Evolutionary conservation across 2,113 vertebrate species (phyloP).

Genomic region (Neogobius melanostomus): DNA sequence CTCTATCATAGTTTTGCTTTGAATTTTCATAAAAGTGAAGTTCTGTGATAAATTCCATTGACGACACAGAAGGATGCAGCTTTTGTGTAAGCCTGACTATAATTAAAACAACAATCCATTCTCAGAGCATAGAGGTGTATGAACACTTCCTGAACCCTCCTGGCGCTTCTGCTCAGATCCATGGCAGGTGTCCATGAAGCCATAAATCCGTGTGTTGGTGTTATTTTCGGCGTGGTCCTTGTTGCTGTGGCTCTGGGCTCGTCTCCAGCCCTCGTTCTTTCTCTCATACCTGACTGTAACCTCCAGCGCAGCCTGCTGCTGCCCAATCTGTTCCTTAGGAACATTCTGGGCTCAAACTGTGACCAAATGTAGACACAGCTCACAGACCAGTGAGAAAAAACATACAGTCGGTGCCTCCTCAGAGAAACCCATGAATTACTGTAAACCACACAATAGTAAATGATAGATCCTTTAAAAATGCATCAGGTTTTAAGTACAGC

Average conservation of each 20-base stretch:
- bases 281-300: slow-evolving; percentile 59
- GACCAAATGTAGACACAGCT: slow-evolving; percentile 33
- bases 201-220: slow-evolving; percentile 18
- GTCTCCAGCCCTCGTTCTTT: slow-evolving; percentile 41
- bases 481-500: no score
- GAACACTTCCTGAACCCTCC: background rate
- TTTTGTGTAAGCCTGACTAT: no score
- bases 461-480: no score
- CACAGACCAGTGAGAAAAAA: slow-evolving; percentile 26
- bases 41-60: no score
- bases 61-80: no score
- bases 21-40: no score
- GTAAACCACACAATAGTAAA: no score
- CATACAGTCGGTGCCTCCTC: slow-evolving; percentile 38
- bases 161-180: background rate
- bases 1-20: no score
- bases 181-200: slow-evolving; percentile 27
- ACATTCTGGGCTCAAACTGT: slow-evolving; percentile 44
- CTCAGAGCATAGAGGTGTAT: background rate
- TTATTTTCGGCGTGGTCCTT: slow-evolving; percentile 65
- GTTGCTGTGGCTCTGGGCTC: slow-evolving; percentile 40
- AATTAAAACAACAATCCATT: background rate
- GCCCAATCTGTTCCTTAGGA: slow-evolving; percentile 73
- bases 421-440: slow-evolving; percentile 21
- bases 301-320: slow-evolving; percentile 67